Base-by-base conservation (phyloP, 2,113 vertebrate genomes). In the Nothoprocta perdicaria region DNA sequence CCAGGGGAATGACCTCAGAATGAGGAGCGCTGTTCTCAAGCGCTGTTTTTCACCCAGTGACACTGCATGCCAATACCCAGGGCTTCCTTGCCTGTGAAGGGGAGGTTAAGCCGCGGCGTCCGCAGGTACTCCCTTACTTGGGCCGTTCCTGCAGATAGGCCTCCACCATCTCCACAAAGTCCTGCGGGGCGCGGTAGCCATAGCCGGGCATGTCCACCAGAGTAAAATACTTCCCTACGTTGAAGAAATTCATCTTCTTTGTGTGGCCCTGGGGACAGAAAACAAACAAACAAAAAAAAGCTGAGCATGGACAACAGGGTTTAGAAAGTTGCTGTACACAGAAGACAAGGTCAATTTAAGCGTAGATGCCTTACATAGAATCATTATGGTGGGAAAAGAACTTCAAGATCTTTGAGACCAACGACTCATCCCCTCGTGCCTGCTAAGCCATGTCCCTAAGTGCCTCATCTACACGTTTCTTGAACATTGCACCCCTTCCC, bases 161-260 rank as follows among this genome's bases (percentile, higher is more conserved):
- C 94, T 99, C 99, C 93, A 99, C 99, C 98, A 99, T 99, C 14
- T 99, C 98, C 80, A 97, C 98, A 71, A 99, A 99, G 97, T 99
- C 99, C 86, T 90, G 90, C 0, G 99, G 99, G 14, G 99, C 98
- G 40, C 65, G 97, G 97, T 98, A 98, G 67, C 99, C 99, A 1
- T 99, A 99, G 40, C 99, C 99, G 6, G 99, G 99, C 99, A 99
- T 99, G 96, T 99, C 99, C 57, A 99, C 99, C 45, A 99, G 29
- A 29, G 98, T 98, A 91, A 99, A 99, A 2, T 97, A 94, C 92
- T 97, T 98, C 63, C 99, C 99, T 80, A 99, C 98, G 93, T 95
- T 97, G 97, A 99, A 99, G 97, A 99, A 99, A 97, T 99, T 99
- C 97, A 99, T 98, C 97, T 99, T 99, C 97, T 98, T 99, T 38